Evolutionary conservation across 1,140 invertebrate genomes (phyloP).

Genomic region (Drosophila pallidifrons): DNA sequence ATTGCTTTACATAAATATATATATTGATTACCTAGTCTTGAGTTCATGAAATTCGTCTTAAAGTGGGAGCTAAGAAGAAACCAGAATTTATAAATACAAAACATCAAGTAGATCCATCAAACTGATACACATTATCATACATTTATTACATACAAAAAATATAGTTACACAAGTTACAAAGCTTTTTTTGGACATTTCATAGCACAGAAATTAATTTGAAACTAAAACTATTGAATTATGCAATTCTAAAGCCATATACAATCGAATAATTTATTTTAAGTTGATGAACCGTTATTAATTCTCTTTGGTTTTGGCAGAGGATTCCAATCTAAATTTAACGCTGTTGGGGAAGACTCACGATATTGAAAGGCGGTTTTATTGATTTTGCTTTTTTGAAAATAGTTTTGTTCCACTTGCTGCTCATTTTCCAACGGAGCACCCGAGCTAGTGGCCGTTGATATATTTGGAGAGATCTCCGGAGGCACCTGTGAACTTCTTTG

Average conservation of each 20-base stretch:
- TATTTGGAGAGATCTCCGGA: conserved; percentile 33
- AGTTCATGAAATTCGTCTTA: no score
- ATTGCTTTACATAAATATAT: no score
- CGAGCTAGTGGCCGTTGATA: conserved; percentile 4
- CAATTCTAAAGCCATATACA: conserved; percentile 21
- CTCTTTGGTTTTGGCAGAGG: conserved; percentile 82
- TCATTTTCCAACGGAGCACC: conserved; percentile 23
- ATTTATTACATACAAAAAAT: conserved; percentile 20
- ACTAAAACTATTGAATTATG: conserved; percentile 16
- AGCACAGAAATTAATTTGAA: conserved; percentile 15
- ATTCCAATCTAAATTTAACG: conserved; percentile 84
- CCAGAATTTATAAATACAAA: background rate
- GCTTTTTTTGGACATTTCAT: conserved; percentile 36
- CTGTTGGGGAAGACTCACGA: conserved; percentile 77
- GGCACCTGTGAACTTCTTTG: conserved; percentile 23
- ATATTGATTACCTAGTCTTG: no score
- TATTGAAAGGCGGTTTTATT: conserved; percentile 66
- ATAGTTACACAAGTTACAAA: conserved; percentile 34
- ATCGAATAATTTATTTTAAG: conserved; percentile 22
- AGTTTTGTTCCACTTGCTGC: conserved; percentile 18
- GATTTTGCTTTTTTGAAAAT: conserved; percentile 71
- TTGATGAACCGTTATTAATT: conserved; percentile 50
- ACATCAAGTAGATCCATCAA: background rate
- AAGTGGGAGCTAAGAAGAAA: background rate
- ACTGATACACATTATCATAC: conserved; percentile 8